Base-by-base conservation (phyloP, 1,140 invertebrate species). In the Samia ricini region DNA sequence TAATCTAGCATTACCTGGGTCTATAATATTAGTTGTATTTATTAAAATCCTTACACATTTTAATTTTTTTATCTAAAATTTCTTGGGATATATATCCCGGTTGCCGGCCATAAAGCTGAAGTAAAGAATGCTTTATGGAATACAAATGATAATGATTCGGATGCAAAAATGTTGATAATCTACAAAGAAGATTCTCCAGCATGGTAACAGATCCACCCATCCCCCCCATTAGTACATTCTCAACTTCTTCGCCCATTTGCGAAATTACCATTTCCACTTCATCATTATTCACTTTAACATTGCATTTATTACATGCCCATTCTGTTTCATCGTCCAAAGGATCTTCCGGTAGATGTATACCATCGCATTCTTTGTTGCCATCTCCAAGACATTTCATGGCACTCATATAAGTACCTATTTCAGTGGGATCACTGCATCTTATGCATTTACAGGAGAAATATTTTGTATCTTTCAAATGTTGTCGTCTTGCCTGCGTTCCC, bases 111-210 rank as follows among this genome's bases (percentile, higher is more conserved):
- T 95, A 95, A 4, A 97, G 76, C 75, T 97, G 96, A 19, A 97
- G 91, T 33, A 97, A 83, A 0, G 95, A 95, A 83, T 97, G 96
- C 71, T 95, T 94, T 12, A 96, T 91, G 3, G 94, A 93, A 71
- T 95, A 95, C 65, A 95, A 92, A 73, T 96, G 95, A 80, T 96
- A 97, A 84, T 97, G 96, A 77, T 96, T 94, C 0, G 94, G 93
- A 89, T 97, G 96, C 48, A 97, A 85, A 69, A 96, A 92, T 21
- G 92, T 93, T 21, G 92, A 89, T 19, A 95, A 76, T 51, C 94
- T 94, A 15, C 91, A 91, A 4, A 95, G 70, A 0, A 95, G 76
- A 56, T 93, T 89, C 79, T 95, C 94, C 51, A 95, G 74, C 58
- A 92, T 89, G 56, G 79, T 83, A 0, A 93, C 89, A 1, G 90